These are phyloP conservation scores for Urocyon cinereoargenteus DNA, from an alignment of 2,797 vertebrate species.

Conservation along the genomic window DNA sequence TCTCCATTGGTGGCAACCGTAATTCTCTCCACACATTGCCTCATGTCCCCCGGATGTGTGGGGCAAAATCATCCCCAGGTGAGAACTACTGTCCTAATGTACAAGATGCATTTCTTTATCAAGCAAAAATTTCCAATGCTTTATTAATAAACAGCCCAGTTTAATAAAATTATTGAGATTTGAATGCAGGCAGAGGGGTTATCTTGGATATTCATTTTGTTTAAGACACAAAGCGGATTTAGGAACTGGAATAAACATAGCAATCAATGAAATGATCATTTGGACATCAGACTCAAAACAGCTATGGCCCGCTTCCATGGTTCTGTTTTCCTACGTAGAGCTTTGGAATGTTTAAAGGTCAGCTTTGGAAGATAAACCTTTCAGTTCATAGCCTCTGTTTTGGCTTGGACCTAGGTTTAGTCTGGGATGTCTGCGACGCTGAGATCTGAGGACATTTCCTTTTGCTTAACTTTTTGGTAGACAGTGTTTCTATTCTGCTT, in stretches of 20 bases:
- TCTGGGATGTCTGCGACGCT: constrained; percentile 38
- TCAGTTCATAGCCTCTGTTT: constrained; percentile 23
- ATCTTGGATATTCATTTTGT: background rate
- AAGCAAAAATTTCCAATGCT: background rate
- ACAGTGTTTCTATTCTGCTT: constrained; percentile 50
- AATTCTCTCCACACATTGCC: background rate
- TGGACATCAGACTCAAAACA: constrained; percentile 52
- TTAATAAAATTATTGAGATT: background rate
- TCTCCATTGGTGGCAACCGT: background rate
- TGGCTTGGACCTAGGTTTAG: constrained; percentile 51
- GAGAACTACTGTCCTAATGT: background rate
- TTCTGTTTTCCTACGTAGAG: constrained; percentile 55
- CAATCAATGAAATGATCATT: constrained; percentile 7
- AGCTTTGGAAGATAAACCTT: constrained; percentile 65
- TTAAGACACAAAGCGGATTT: constrained; percentile 51
- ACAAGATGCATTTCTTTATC: background rate
- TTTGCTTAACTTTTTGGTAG: constrained; percentile 53
- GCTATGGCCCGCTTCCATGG: background rate
- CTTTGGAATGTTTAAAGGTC: constrained; percentile 66
- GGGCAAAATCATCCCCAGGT: background rate
- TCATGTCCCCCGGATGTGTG: background rate
- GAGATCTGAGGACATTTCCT: constrained; percentile 63
- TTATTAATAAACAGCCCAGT: constrained; percentile 3
- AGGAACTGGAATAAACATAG: constrained; percentile 19
- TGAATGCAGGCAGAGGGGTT: constrained; percentile 4